These are phyloP conservation scores for Dendrolimus punctatus DNA, from an alignment of 1,140 invertebrate species.

Conservation along the genomic window DNA sequence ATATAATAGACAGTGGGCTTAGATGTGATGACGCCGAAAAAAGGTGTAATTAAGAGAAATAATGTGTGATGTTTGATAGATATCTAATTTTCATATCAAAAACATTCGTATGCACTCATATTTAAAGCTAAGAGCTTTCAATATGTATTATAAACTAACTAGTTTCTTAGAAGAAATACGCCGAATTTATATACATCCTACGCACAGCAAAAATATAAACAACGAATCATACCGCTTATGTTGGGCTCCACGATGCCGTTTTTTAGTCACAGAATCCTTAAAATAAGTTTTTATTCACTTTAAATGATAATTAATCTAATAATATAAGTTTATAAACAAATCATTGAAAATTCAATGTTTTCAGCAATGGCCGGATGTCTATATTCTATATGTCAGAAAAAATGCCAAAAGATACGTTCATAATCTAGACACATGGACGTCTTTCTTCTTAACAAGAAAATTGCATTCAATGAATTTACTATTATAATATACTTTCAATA, in stretches of 20 bases:
- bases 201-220: constrained; percentile 10
- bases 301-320: background rate
- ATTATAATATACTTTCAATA: too few relatives aligned
- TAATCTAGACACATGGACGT: too few relatives aligned
- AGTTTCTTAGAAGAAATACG: constrained; percentile 5
- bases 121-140: background rate
- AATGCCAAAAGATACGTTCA: too few relatives aligned
- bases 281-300: background rate
- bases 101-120: too few relatives aligned
- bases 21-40: too few relatives aligned
- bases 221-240: constrained; percentile 33
- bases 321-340: background rate
- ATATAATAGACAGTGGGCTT: too few relatives aligned
- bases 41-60: too few relatives aligned
- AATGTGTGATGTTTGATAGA: too few relatives aligned
- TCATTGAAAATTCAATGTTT: constrained; percentile 6
- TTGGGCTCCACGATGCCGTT: constrained; percentile 42
- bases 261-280: background rate
- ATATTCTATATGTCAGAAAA: too few relatives aligned
- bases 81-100: too few relatives aligned
- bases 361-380: constrained; percentile 9
- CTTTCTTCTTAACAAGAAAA: too few relatives aligned
- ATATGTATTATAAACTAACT: background rate
- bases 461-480: too few relatives aligned
- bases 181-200: constrained; percentile 19